phyloP scores from a whole-genome alignment of 2,888 invertebrate genomes.

The Latrodectus elegans region DNA sequence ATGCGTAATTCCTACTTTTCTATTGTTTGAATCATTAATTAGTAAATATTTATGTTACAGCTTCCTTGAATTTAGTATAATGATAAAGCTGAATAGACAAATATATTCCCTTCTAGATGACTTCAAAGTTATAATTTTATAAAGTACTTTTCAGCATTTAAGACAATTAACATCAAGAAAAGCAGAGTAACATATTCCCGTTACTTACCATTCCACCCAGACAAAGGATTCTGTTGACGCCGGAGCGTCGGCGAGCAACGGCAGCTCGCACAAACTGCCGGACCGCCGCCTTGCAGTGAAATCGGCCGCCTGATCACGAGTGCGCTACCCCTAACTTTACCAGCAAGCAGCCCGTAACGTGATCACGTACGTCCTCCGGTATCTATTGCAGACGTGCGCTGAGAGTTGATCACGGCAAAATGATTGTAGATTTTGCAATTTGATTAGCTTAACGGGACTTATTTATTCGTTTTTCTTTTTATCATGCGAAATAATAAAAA shows the following conservation, averaged over 20 bases:
- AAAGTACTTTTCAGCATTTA: no score
- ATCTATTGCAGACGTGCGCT: slow-evolving; percentile 35
- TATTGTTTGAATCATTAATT: no score
- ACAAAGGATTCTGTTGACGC: background rate
- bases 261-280: slow-evolving; percentile 3
- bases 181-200: no score
- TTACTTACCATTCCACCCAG: background rate
- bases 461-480: slow-evolving; percentile 34
- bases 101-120: no score
- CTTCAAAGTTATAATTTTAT: no score
- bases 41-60: no score
- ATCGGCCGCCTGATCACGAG: background rate
- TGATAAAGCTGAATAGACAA: no score
- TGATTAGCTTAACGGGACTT: slow-evolving; percentile 45
- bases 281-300: background rate
- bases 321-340: slow-evolving; percentile 10
- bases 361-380: slow-evolving; percentile 45
- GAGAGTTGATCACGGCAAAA: slow-evolving; percentile 40
- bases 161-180: no score
- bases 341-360: slow-evolving; percentile 30
- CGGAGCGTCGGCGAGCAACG: slow-evolving; percentile 7
- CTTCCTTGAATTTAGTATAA: no score
- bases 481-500: background rate
- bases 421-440: slow-evolving; percentile 28
- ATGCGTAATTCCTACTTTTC: no score